Evolutionary conservation across 2,113 vertebrate species (phyloP).

Genomic region (Lamprotornis superbus): DNA sequence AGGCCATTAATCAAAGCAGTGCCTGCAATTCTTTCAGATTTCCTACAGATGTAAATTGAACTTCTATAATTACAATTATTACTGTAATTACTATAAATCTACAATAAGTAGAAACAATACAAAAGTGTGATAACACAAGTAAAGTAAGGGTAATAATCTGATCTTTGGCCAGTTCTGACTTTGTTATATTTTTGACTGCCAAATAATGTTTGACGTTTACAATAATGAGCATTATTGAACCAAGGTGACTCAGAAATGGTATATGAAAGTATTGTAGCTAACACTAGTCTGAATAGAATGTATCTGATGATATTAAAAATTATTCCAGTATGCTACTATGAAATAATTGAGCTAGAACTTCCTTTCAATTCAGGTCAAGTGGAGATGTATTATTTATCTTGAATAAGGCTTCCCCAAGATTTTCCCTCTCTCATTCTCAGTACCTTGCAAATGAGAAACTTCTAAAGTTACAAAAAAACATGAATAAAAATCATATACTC

Average conservation of each 20-base stretch:
- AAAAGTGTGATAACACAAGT: not conserved
- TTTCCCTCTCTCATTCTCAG: not conserved
- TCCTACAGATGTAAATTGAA: not conserved
- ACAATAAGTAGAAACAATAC: not conserved
- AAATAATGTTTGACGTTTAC: not conserved
- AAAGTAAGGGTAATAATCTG: not conserved
- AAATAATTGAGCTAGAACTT: not conserved
- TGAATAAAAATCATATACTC: not conserved
- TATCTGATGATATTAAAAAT: not conserved
- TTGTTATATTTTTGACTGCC: not conserved
- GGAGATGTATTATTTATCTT: conserved; percentile 33
- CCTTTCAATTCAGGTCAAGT: not conserved
- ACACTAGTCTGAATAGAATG: not conserved
- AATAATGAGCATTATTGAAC: not conserved
- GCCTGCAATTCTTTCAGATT: not conserved
- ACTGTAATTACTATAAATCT: not conserved
- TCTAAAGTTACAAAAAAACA: not conserved
- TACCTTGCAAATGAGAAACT: not conserved
- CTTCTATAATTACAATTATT: not conserved
- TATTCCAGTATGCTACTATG: not conserved
- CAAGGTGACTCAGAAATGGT: not conserved
- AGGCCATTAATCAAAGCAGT: not conserved
- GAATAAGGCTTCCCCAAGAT: not conserved
- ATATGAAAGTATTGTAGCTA: not conserved
- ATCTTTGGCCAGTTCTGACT: not conserved